Conservation (phyloP, 2,113 vertebrate species). For the Jaculus jaculus region DNA sequence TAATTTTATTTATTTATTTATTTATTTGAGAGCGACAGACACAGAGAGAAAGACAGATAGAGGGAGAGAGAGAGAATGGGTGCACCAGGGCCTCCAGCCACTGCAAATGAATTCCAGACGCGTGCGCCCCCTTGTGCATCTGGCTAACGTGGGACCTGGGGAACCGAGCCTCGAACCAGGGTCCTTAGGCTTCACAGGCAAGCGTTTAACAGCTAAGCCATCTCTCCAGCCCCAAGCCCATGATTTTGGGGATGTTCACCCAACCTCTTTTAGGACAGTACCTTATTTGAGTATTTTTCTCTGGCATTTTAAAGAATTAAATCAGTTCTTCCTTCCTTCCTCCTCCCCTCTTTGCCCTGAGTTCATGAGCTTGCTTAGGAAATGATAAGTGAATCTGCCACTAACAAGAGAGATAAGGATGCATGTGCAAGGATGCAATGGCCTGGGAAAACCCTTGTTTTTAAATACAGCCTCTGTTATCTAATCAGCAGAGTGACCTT, state of each 20-base stretch:
- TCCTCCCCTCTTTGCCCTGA: neutral
- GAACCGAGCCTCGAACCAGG: no score
- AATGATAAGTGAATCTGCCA: neutral
- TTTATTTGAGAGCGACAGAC: no score
- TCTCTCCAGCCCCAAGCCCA: no score
- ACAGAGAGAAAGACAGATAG: no score
- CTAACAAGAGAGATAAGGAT: neutral
- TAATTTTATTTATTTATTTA: no score
- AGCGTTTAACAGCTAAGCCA: no score
- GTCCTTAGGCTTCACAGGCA: no score
- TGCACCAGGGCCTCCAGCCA: no score
- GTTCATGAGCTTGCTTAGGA: neutral
- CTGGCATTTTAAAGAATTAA: neutral
- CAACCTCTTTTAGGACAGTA: neutral
- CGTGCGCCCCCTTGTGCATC: no score
- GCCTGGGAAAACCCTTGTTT: neutral
- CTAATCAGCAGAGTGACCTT: neutral
- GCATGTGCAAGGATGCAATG: fast-evolving
- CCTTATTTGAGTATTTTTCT: neutral
- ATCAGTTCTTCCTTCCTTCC: neutral
- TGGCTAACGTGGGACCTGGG: no score
- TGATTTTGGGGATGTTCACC: neutral
- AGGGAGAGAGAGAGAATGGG: no score
- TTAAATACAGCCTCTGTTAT: neutral
- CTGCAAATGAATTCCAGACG: no score